These are phyloP conservation scores for Stictonetta naevosa DNA, from an alignment of 2,113 vertebrate genomes.

Conservation along the genomic window DNA sequence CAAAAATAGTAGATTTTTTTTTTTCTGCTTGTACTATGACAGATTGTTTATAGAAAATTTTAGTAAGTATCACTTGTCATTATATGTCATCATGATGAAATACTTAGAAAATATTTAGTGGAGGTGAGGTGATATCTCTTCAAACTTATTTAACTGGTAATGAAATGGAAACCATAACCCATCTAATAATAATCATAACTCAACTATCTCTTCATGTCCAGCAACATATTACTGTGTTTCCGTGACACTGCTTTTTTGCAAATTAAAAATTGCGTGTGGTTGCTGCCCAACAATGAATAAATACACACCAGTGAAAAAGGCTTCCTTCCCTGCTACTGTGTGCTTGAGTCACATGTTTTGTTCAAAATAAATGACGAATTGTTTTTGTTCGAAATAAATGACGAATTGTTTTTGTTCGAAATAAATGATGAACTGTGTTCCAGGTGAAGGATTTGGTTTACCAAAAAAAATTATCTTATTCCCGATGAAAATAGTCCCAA, in stretches of 20 bases:
- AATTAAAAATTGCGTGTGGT: background rate
- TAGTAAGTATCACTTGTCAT: background rate
- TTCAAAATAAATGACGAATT: background rate
- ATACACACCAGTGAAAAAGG: background rate
- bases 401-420: background rate
- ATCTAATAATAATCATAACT: background rate
- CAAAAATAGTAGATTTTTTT: background rate
- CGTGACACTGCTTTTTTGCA: background rate
- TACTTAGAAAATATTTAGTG: background rate
- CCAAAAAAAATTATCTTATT: background rate
- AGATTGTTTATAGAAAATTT: background rate
- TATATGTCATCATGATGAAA: background rate
- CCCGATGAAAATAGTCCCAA: background rate
- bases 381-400: background rate
- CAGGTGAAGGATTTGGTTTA: background rate
- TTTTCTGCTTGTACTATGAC: background rate
- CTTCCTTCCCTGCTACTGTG: background rate
- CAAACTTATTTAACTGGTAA: background rate
- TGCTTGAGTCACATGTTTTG: background rate
- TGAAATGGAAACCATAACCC: background rate
- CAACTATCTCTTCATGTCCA: background rate
- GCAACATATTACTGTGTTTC: background rate
- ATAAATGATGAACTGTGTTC: background rate
- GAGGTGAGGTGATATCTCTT: background rate
- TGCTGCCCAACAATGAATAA: background rate